These are phyloP conservation scores for Botrylloides violaceus DNA, from an alignment of 23 tunicate species.

Conservation along the genomic window DNA sequence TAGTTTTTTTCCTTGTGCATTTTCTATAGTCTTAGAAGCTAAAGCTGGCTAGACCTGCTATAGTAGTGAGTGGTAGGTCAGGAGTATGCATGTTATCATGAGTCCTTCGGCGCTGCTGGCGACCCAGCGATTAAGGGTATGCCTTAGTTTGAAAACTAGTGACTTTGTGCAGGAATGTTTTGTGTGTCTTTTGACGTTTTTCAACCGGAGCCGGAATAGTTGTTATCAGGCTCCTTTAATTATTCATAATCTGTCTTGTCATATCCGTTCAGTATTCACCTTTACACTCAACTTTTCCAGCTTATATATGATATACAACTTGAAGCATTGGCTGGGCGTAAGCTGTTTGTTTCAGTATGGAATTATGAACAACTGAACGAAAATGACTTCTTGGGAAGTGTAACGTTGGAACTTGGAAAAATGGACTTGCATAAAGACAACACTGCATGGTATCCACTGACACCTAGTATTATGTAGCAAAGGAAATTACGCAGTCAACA, in stretches of 20 bases:
- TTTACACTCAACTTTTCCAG: too few species aligned
- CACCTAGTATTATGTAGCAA: background rate
- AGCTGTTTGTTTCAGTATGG: constrained; percentile 59
- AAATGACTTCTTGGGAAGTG: constrained; percentile 67
- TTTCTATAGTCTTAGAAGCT: background rate
- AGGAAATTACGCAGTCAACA: background rate
- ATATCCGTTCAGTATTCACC: too few species aligned
- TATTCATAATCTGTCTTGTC: too few species aligned
- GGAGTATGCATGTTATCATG: background rate
- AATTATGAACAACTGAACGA: constrained; percentile 71
- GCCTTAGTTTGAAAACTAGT: too few species aligned
- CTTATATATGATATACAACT: constrained; percentile 48
- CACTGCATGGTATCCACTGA: constrained; percentile 54
- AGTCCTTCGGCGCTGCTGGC: too few species aligned
- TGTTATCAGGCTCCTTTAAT: too few species aligned
- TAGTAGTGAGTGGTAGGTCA: background rate
- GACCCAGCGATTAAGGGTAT: too few species aligned
- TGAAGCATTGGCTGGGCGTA: constrained; percentile 23
- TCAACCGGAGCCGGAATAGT: too few species aligned
- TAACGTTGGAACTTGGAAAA: constrained; percentile 28
- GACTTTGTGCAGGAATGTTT: too few species aligned
- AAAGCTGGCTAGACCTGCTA: background rate
- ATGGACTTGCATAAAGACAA: constrained; percentile 44
- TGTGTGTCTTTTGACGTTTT: too few species aligned
- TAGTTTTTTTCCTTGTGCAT: background rate